A percentile compares a stretch with the other conserved stretches of the same genome.
Evolutionary conservation across 2,113 vertebrate species (phyloP).

Genomic region (Datnioides undecimradiatus): DNA sequence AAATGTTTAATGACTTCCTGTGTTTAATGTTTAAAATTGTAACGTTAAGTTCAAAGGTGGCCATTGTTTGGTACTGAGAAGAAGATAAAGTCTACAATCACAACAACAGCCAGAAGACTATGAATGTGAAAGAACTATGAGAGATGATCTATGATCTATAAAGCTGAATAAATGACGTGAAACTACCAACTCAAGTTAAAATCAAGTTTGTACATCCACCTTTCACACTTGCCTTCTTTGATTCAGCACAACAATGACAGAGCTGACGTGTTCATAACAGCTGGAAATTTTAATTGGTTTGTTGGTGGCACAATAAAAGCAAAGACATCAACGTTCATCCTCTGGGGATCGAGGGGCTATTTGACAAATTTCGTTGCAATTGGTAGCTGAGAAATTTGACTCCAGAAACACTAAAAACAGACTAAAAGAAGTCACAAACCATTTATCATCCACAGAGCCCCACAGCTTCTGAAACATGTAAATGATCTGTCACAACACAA

Average conservation of each 20-base stretch:
- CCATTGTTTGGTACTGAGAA: no score
- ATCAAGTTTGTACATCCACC: background rate
- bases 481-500: conserved; percentile 35
- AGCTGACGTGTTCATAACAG: background rate
- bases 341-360: background rate
- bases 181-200: no score
- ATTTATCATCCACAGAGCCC: background rate
- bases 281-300: background rate
- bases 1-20: no score
- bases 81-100: no score
- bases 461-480: conserved; percentile 4
- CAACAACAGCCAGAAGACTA: no score
- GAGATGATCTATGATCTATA: no score
- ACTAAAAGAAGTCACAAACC: background rate
- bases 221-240: background rate
- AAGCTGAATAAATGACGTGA: no score
- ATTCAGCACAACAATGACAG: background rate
- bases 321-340: background rate
- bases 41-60: no score
- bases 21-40: no score
- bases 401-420: background rate
- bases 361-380: background rate
- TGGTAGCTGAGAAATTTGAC: background rate
- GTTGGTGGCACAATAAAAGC: background rate
- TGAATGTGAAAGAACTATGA: no score